Base-by-base conservation (phyloP, 2,888 invertebrate genomes). In the Ormyrus rosae region DNA sequence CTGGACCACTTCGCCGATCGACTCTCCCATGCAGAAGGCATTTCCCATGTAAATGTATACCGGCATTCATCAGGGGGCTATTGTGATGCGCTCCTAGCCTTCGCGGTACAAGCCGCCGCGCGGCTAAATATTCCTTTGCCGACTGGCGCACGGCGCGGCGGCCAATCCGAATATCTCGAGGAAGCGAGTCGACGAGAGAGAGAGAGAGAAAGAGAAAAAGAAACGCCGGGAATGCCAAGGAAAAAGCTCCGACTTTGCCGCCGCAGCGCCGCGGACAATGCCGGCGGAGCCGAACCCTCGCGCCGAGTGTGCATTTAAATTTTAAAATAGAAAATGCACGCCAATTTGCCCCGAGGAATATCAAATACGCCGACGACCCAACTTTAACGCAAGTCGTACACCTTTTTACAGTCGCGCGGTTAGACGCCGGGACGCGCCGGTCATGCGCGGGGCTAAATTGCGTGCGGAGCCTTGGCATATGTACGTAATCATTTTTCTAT, bases 11-110 rank as follows among this genome's bases (percentile, higher is more conserved):
- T 85, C 84, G 83, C 84, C 82, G 65, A 76, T 80, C 75, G 71
- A 7, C 71, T 65, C 67, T 63, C 64, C 78, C 78, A 77, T 83
- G 83, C 78, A 80, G 82, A 83, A 84, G 84, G 85, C 86, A 89
- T 89, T 89, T 89, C 85, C 87, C 86, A 89, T 89, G 89, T 89
- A 89, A 89, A 89, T 89, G 85, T 89, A 89, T 89, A 89, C 89
- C 86, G 85, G 86, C 87, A 88, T 89, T 89, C 89, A 88, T 89
- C 89, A 89, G 85, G 85, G 45, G 86, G 84, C 88, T 86, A 88
- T 88, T 88, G 88, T 87, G 86, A 87, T 86, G 87, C 86, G 84
- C 83, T 84, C 83, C 83, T 78, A 34, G 82, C 82, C 64, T 51
- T 13, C 19, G 68, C 70, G 83, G 84, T 81, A 84, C 83, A 2